phyloP scores from a whole-genome alignment of 35 echinoderm and acorn worm species.

The Ophioderma brevispina region DNA sequence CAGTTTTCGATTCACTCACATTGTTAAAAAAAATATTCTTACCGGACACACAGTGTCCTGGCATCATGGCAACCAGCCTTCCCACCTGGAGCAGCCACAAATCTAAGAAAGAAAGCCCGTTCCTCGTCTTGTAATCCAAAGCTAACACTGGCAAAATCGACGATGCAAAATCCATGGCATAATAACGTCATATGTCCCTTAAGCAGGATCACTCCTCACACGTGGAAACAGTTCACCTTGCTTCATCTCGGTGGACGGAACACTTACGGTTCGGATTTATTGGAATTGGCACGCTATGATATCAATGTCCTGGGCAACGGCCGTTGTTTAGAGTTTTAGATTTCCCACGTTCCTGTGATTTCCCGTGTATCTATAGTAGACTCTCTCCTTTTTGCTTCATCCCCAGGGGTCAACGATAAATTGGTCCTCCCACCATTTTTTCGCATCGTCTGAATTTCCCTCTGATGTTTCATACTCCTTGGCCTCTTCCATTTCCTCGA shows the following conservation, averaged over 20 bases:
- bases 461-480: not conserved
- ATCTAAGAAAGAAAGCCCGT: slow-evolving; percentile 77
- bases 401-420: slow-evolving; percentile 80
- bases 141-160: slow-evolving; percentile 81
- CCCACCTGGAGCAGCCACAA: slow-evolving; percentile 90
- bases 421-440: slow-evolving; percentile 62
- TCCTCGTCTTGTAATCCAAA: slow-evolving; percentile 58
- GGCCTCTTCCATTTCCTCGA: too few relatives aligned
- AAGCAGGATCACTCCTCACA: slow-evolving; percentile 38
- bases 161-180: slow-evolving; percentile 89
- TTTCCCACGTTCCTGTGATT: not conserved
- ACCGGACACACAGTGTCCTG: slow-evolving; percentile 54
- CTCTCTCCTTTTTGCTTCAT: slow-evolving; percentile 78
- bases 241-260: slow-evolving; percentile 22
- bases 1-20: slow-evolving; percentile 28
- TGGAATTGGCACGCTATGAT: slow-evolving; percentile 7
- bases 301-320: not conserved
- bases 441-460: not conserved
- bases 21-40: too few relatives aligned
- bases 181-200: slow-evolving; percentile 57
- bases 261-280: slow-evolving; percentile 69
- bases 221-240: slow-evolving; percentile 50
- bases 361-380: not conserved
- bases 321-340: not conserved
- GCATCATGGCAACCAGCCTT: slow-evolving; percentile 73